Base-by-base conservation (phyloP, 2,888 invertebrate species). In the Acrocera orbiculus region DNA sequence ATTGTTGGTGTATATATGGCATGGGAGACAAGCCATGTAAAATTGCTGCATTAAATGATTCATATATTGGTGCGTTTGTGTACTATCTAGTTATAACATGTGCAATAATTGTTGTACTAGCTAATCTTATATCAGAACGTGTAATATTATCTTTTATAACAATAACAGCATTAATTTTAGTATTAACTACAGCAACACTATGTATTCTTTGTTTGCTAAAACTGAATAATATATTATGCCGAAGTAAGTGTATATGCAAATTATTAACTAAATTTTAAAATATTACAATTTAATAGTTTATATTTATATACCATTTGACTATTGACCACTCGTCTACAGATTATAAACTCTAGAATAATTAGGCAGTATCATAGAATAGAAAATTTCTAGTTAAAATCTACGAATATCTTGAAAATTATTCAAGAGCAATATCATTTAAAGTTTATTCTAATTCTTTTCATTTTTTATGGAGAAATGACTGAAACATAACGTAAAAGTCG, bases 1-100 rank as follows among this genome's bases (percentile, higher is more conserved):
- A 70, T 87, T 19, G 86, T 89, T 39, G 90, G 89, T 0, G 80
- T 87, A 4, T 90, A 87, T 62, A 89, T 90, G 89, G 90, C 90
- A 1, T 90, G 90, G 90, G 87, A 89, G 63, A 92, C 90, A 8
- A 71, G 85, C 32, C 77, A 82, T 55, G 86, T 92, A 87, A 89
- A 62, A 85, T 90, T 46, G 80, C 86, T 10, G 86, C 83, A 0
- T 62, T 92, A 16, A 90, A 90, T 61, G 90, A 92, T 61, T 89
- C 89, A 53, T 87, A 89, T 58, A 90, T 92, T 45, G 90, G 85
- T 9, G 78, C 90, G 56, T 87, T 85, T 46, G 89, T 90, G 1
- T 90, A 92, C 53, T 85, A 78, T 32, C 87, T 87, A 1, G 86
- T 90, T 31, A 81, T 90, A 42, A 82, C 81, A 29, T 83, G 83